Evolutionary conservation across 2,888 invertebrate species (phyloP).

Genomic region (Drosophila kambysellisi): DNA sequence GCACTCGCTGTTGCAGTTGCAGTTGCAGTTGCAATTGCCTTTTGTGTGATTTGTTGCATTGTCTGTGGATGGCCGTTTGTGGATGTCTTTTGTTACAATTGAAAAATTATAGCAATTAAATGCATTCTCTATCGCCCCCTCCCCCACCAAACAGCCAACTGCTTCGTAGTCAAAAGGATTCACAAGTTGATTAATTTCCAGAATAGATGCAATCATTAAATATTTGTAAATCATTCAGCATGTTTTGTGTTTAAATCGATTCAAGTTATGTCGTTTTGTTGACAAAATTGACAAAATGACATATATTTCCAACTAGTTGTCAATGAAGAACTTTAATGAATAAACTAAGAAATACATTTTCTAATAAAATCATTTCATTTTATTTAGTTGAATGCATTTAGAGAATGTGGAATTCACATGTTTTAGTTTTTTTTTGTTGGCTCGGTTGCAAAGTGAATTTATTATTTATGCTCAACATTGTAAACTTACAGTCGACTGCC

Average conservation of each 20-base stretch:
- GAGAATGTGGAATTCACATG: neutral
- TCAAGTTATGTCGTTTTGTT: neutral
- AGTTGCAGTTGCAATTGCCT: slow-evolving; percentile 48
- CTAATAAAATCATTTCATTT: neutral
- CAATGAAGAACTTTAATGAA: neutral
- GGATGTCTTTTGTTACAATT: slow-evolving; percentile 66
- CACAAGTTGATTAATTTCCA: neutral
- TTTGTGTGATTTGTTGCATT: slow-evolving; percentile 60
- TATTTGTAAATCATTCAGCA: neutral
- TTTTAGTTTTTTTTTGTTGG: neutral
- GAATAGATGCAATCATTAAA: neutral
- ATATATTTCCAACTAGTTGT: neutral
- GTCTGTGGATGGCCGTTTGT: slow-evolving; percentile 37
- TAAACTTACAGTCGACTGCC: neutral
- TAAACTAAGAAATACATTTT: neutral
- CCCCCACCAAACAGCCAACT: neutral
- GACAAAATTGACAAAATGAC: neutral
- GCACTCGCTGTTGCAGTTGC: slow-evolving; percentile 33
- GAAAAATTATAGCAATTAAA: slow-evolving; percentile 76
- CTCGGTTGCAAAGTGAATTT: too few species aligned
- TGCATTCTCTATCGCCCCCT: slow-evolving; percentile 37
- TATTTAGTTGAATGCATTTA: neutral
- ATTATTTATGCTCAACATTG: neutral
- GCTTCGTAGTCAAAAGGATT: neutral
- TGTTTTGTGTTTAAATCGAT: neutral